Evolutionary conservation across 2,797 vertebrate genomes (phyloP).

Genomic region (Trichosurus vulpecula): DNA sequence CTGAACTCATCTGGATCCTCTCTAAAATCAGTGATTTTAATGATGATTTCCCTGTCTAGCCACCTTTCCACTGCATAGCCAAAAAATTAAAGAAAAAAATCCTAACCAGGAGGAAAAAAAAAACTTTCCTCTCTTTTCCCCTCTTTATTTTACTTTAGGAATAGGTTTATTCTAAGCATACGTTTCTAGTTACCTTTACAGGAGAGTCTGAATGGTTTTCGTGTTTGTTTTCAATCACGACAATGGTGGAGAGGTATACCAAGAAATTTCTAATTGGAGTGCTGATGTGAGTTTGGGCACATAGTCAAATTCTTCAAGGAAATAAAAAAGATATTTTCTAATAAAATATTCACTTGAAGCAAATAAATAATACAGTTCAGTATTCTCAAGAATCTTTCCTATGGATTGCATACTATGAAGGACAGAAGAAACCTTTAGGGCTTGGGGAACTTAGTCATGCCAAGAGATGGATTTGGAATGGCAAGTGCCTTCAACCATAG

Average conservation of each 20-base stretch:
- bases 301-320: not conserved
- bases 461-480: slow-evolving; percentile 62
- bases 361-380: not conserved
- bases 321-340: slow-evolving; percentile 2
- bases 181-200: not conserved
- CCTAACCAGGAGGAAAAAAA: not conserved
- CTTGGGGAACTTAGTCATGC: slow-evolving; percentile 15
- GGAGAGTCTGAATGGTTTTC: not conserved
- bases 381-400: not conserved
- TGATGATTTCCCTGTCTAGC: not conserved
- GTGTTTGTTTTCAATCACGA: not conserved
- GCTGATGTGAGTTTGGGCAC: not conserved
- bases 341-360: slow-evolving; percentile 11
- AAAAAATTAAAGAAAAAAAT: not conserved
- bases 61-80: not conserved
- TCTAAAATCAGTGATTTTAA: not conserved
- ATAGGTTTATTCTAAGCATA: not conserved
- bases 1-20: not conserved
- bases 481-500: slow-evolving; percentile 63
- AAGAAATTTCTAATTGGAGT: not conserved
- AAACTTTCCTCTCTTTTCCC: not conserved
- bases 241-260: not conserved
- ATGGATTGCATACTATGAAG: not conserved
- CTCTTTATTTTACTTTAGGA: not conserved
- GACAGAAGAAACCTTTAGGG: not conserved